These are phyloP conservation scores for Idaea biselata DNA, from an alignment of 2,888 invertebrate species.

Conservation along the genomic window DNA sequence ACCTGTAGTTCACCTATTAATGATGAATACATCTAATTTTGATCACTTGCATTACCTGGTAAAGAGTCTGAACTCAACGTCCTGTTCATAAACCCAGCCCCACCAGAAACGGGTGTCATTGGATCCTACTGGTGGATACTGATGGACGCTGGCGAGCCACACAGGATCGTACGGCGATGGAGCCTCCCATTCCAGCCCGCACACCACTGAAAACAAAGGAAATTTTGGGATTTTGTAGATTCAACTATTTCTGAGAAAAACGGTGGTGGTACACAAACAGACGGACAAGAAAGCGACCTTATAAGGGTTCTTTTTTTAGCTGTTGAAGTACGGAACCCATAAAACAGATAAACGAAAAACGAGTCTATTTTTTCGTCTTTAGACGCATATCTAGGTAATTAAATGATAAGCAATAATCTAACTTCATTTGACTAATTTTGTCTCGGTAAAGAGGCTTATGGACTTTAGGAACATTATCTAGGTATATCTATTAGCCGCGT, in stretches of 20 bases:
- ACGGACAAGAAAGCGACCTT: too few species aligned
- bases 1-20: too few species aligned
- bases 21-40: too few species aligned
- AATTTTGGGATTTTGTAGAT: too few species aligned
- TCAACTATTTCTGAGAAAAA: too few species aligned
- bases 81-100: conserved; percentile 68
- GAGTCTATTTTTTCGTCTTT: too few species aligned
- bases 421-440: background rate
- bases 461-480: background rate
- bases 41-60: conserved; percentile 54
- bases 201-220: conserved; percentile 33
- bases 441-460: background rate
- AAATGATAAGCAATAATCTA: background rate
- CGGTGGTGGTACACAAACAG: too few species aligned
- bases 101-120: conserved; percentile 69
- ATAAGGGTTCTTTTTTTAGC: too few species aligned
- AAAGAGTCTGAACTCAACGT: conserved; percentile 69
- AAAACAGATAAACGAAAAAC: too few species aligned
- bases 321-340: too few species aligned
- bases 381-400: background rate
- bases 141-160: conserved; percentile 73
- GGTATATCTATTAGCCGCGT: background rate
- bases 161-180: conserved; percentile 73
- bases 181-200: conserved; percentile 64
- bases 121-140: conserved; percentile 45